These are phyloP conservation scores for Anoplius nigerrimus DNA, from an alignment of 2,888 invertebrate species.

Conservation along the genomic window DNA sequence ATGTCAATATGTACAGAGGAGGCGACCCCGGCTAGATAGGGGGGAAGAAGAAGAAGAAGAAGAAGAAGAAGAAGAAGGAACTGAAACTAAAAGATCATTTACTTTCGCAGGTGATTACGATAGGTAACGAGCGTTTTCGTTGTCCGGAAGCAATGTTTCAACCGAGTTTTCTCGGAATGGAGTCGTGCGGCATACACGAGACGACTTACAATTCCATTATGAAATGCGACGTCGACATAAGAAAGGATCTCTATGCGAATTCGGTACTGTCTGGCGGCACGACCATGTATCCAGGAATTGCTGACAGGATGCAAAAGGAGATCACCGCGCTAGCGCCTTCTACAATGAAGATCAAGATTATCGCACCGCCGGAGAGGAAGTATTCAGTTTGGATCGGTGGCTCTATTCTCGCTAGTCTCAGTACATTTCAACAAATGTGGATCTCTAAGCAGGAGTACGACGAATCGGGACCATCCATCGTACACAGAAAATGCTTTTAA, in stretches of 20 bases:
- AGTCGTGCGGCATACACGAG: slow-evolving; percentile 78
- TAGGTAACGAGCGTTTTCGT: slow-evolving; percentile 76
- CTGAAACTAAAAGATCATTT: neutral
- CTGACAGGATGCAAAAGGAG: slow-evolving; percentile 76
- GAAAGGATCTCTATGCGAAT: slow-evolving; percentile 78
- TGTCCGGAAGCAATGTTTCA: slow-evolving; percentile 78
- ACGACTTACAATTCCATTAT: slow-evolving; percentile 80
- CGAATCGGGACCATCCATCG: slow-evolving; percentile 76
- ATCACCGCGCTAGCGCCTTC: slow-evolving; percentile 76
- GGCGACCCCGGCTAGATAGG: too few relatives aligned
- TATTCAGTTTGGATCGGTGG: slow-evolving; percentile 77
- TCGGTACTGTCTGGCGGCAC: slow-evolving; percentile 78
- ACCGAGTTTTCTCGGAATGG: slow-evolving; percentile 77
- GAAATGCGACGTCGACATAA: slow-evolving; percentile 80
- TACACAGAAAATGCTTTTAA: slow-evolving; percentile 77
- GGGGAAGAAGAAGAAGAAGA: too few relatives aligned
- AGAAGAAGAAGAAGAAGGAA: too few relatives aligned
- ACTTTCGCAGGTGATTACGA: slow-evolving; percentile 74
- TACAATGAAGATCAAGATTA: slow-evolving; percentile 77
- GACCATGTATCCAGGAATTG: slow-evolving; percentile 78
- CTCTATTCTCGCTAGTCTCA: slow-evolving; percentile 75
- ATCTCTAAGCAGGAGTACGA: slow-evolving; percentile 77
- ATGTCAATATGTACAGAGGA: too few relatives aligned
- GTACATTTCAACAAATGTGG: slow-evolving; percentile 77
- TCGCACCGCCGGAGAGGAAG: slow-evolving; percentile 77